Percentiles rank a stretch among this genome's conserved stretches.
Evolutionary conservation across 2,113 vertebrate genomes (phyloP).

Genomic region (Triplophysa dalaica): DNA sequence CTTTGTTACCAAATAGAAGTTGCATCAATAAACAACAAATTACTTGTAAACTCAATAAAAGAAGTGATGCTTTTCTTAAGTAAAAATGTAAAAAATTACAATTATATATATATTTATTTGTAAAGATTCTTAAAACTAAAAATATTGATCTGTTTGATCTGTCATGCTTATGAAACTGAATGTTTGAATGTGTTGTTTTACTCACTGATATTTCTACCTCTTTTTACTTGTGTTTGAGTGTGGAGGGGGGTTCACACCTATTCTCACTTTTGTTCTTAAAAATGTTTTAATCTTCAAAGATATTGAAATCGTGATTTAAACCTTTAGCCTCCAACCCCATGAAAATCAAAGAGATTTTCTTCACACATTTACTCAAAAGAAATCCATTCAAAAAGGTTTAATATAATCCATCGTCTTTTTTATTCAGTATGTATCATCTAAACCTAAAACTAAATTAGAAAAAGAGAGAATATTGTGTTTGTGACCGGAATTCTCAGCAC

Average conservation of each 20-base stretch:
- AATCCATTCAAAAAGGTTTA: background rate
- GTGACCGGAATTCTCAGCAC: background rate
- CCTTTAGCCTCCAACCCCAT: background rate
- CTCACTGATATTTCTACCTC: background rate
- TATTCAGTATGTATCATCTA: background rate
- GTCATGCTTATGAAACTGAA: background rate
- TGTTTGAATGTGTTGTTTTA: background rate
- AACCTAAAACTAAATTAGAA: background rate
- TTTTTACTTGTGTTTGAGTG: background rate
- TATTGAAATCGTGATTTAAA: constrained; percentile 10
- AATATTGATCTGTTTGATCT: background rate
- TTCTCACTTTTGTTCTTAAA: constrained; percentile 16
- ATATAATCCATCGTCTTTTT: background rate
- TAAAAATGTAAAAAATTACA: no score
- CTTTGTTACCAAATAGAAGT: background rate
- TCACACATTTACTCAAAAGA: background rate
- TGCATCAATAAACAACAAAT: background rate
- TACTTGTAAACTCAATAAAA: no score
- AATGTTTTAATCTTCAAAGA: constrained; percentile 11
- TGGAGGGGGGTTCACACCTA: background rate
- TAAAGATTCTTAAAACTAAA: no score
- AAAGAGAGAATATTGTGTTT: background rate
- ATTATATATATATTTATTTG: no score
- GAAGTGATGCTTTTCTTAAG: no score
- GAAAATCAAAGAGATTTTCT: background rate